These are phyloP conservation scores for Poecilus cupreus DNA, from an alignment of 2,888 invertebrate genomes.

Conservation along the genomic window DNA sequence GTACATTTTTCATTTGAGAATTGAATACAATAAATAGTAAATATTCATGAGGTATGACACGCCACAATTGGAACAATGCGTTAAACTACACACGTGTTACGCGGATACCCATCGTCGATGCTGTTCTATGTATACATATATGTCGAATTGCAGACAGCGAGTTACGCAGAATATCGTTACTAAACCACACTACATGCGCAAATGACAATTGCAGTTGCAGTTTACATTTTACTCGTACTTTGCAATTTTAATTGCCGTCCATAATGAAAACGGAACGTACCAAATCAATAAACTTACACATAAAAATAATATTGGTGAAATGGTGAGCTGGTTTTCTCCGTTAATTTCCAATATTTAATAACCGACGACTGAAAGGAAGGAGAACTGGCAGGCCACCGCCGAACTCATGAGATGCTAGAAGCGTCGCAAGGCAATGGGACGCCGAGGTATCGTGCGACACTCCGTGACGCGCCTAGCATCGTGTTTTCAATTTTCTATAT, in stretches of 20 bases:
- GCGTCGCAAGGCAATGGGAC: not conserved
- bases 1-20: conserved; percentile 53
- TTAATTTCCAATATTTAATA: conserved; percentile 14
- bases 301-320: not conserved
- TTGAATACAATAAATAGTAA: conserved; percentile 57
- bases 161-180: not conserved
- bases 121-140: not conserved
- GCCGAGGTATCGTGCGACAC: not conserved
- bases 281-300: not conserved
- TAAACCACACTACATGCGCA: no score
- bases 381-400: not conserved
- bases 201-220: not conserved
- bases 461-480: conserved; percentile 11
- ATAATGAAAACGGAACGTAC: not conserved
- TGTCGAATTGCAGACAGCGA: not conserved
- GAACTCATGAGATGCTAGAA: not conserved
- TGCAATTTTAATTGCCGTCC: not conserved
- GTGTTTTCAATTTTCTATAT: conserved; percentile 52
- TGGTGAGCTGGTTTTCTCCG: not conserved
- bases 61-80: conserved; percentile 50
- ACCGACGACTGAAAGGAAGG: not conserved
- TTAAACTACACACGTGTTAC: conserved; percentile 55
- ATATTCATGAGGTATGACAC: conserved; percentile 54
- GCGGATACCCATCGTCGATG: not conserved
- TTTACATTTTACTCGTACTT: not conserved